phyloP scores from a whole-genome alignment of 2,113 vertebrate genomes.

The Gymnarchus niloticus region DNA sequence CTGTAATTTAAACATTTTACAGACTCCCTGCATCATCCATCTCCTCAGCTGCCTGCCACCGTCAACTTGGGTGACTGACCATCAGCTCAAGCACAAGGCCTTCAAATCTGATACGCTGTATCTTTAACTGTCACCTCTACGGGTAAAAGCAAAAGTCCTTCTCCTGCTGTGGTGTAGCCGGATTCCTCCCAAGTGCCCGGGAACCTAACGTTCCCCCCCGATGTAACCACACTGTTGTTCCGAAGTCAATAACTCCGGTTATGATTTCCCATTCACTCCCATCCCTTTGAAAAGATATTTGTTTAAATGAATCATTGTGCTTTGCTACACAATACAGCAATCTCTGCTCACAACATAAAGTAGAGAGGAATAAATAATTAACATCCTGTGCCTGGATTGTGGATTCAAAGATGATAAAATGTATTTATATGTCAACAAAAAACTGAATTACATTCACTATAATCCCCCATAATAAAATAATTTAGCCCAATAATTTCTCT shows the following conservation, averaged over 20 bases:
- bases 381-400: not conserved
- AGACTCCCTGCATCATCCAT: not conserved
- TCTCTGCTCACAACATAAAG: slow-evolving; percentile 4
- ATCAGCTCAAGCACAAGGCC: not conserved
- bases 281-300: not conserved
- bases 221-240: not conserved
- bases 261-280: not conserved
- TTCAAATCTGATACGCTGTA: not conserved
- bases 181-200: not conserved
- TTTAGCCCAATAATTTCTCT: slow-evolving; percentile 1
- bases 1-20: not conserved
- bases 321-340: not conserved
- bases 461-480: slow-evolving; percentile 11
- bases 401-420: slow-evolving; percentile 12
- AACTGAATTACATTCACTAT: slow-evolving; percentile 13
- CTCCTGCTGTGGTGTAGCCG: not conserved
- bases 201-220: not conserved
- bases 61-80: not conserved
- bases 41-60: not conserved
- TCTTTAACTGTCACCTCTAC: not conserved
- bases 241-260: not conserved
- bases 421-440: not conserved
- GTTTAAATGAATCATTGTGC: slow-evolving; percentile 9
- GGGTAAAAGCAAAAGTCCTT: not conserved
- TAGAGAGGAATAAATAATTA: not conserved